phyloP scores from a whole-genome alignment of 2,888 invertebrate species.

The Clostera curtula region DNA sequence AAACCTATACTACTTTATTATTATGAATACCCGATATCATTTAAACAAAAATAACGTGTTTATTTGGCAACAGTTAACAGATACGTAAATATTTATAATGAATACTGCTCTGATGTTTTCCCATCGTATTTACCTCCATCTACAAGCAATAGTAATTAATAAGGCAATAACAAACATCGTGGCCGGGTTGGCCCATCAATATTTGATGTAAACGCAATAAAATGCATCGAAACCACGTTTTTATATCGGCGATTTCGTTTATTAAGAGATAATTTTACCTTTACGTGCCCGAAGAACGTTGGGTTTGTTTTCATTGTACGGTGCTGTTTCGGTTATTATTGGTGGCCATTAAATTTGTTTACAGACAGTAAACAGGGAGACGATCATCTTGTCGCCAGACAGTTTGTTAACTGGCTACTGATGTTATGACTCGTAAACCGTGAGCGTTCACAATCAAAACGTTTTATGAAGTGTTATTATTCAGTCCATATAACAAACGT shows the following conservation, averaged over 20 bases:
- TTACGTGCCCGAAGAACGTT: constrained; percentile 57
- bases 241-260: constrained; percentile 59
- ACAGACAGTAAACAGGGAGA: constrained; percentile 67
- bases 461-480: constrained; percentile 43
- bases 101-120: no score
- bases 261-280: constrained; percentile 73
- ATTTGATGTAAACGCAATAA: constrained; percentile 44
- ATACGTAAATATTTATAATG: no score
- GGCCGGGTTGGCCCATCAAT: constrained; percentile 50
- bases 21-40: no score
- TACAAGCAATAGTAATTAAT: constrained; percentile 26
- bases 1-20: no score
- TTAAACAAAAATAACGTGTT: no score
- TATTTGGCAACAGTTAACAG: no score
- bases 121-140: neutral
- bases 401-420: constrained; percentile 64
- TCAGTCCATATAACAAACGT: constrained; percentile 23
- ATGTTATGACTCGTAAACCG: constrained; percentile 58
- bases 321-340: constrained; percentile 71
- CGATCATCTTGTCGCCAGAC: constrained; percentile 62
- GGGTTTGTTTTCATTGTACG: constrained; percentile 66
- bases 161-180: constrained; percentile 28
- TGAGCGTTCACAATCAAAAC: constrained; percentile 54
- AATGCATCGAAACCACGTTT: constrained; percentile 59
- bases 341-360: constrained; percentile 70